A percentile compares a stretch with the other conserved stretches of the same genome.
Evolutionary conservation across 2,797 vertebrate genomes (phyloP).

Genomic region (Remorina albescens): DNA sequence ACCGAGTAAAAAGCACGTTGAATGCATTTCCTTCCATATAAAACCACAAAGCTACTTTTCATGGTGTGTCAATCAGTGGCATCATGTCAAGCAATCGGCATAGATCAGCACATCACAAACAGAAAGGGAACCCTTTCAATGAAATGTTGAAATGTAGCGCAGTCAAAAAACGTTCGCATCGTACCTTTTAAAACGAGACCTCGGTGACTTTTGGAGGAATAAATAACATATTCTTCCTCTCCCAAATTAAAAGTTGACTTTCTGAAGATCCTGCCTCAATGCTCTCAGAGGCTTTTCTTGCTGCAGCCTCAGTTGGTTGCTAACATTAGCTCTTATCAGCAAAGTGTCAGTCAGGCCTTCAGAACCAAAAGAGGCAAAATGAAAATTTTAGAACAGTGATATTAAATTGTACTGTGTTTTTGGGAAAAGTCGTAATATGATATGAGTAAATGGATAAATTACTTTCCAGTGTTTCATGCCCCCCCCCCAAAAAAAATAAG

Average conservation of each 20-base stretch:
- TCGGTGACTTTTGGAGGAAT: no score
- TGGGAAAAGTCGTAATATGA: not conserved
- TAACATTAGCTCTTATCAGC: not conserved
- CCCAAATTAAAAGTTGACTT: no score
- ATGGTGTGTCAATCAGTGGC: not conserved
- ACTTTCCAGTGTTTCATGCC: not conserved
- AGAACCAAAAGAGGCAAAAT: not conserved
- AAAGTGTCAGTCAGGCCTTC: not conserved
- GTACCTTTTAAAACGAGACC: no score
- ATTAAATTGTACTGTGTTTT: not conserved
- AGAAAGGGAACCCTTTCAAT: no score
- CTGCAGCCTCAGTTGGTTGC: not conserved
- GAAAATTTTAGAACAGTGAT: not conserved
- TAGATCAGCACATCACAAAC: no score
- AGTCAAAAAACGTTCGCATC: no score
- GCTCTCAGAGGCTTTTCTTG: not conserved
- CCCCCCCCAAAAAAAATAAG: not conserved
- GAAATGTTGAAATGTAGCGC: no score
- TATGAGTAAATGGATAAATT: not conserved
- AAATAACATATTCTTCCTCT: no score
- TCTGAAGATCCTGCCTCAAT: no score
- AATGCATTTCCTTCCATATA: not conserved
- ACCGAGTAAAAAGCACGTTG: not conserved
- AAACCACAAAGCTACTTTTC: not conserved
- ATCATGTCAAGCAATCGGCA: no score